Evolutionary conservation across 2,797 vertebrate genomes (phyloP), one percentile per base, ranked within the genome.

Genomic region (Setipinna tenuifilis): DNA sequence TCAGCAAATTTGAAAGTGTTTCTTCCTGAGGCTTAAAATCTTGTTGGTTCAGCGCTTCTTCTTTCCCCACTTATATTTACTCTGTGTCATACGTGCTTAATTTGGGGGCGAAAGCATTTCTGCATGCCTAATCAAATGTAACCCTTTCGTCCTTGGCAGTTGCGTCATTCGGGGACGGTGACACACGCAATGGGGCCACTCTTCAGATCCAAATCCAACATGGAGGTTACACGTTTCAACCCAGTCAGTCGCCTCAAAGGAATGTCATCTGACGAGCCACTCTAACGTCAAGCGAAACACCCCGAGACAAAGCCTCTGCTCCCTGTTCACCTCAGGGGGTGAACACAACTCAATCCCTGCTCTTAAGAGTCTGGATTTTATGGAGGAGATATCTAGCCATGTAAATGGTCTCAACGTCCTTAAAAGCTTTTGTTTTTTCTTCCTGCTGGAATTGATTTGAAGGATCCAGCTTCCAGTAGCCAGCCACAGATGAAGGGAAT

Each of bases 181-280:
- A 62, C 85, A 84, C 87, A 85, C 85, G 91, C 87, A 88, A 94
- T 94, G 94, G 91, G 92, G 87, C 86, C 35, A 58, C 87, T 81
- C 54, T 85, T 78, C 82, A 83, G 62, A 89, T 84, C 87, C 59
- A 89, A 85, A 90, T 87, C 88, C 84, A 84, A 87, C 28, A 86
- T 91, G 93, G 92, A 92, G 90, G 87, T 84, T 44, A 71, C 87
- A 46, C 86, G 86, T 91, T 93, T 93, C 90, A 92, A 93, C 89
- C 91, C 93, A 83, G 93, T 93, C 92, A 93, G 91, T 90, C 91
- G 89, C 81, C 92, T 95, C 88, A 95, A 94, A 90, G 90, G 91
- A 61, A 93, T 89, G 84, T 86, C 85, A 3, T 90, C 90, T 85
- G 85, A 88, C 65, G 83, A 87, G 57, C 88, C 88, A 87, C 83